Evolutionary conservation across 2,888 invertebrate genomes (phyloP).

Genomic region (Acronicta aceris): DNA sequence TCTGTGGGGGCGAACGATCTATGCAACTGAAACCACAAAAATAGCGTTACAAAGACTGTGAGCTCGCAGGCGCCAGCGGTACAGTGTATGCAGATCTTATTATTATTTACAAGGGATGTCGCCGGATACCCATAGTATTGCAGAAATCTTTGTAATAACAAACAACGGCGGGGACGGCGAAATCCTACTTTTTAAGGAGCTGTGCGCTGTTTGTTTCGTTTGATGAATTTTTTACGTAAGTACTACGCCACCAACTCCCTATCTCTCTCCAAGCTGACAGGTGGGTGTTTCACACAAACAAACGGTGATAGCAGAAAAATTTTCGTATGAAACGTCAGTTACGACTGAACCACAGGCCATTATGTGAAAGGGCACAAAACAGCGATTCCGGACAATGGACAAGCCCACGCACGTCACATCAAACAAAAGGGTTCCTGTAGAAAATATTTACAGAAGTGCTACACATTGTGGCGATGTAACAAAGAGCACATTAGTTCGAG

Average conservation of each 20-base stretch:
- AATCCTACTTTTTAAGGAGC: conserved; percentile 15
- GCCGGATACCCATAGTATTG: conserved; percentile 23
- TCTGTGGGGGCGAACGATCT: conserved; percentile 35
- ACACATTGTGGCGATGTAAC: conserved; percentile 62
- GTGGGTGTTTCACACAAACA: conserved; percentile 40
- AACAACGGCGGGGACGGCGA: conserved; percentile 23
- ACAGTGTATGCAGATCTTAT: conserved; percentile 47
- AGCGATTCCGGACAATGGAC: conserved; percentile 67
- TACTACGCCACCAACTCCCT: conserved; percentile 19
- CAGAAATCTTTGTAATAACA: conserved; percentile 39
- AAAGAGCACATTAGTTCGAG: conserved; percentile 70
- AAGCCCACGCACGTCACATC: conserved; percentile 67
- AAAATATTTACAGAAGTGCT: conserved; percentile 69
- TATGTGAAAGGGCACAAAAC: conserved; percentile 62
- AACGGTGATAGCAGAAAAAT: conserved; percentile 50
- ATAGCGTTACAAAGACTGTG: conserved; percentile 29
- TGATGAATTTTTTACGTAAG: conserved; percentile 21
- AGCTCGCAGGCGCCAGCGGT: conserved; percentile 31
- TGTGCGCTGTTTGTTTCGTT: conserved; percentile 26
- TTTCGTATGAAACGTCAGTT: conserved; percentile 50
- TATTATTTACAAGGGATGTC: conserved; percentile 46
- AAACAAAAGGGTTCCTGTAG: conserved; percentile 68
- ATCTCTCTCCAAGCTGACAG: conserved; percentile 23
- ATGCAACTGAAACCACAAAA: conserved; percentile 36
- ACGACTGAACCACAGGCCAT: conserved; percentile 58